Base-by-base conservation (phyloP, 2,888 invertebrate species). In the Kryphioiulus occultus region DNA sequence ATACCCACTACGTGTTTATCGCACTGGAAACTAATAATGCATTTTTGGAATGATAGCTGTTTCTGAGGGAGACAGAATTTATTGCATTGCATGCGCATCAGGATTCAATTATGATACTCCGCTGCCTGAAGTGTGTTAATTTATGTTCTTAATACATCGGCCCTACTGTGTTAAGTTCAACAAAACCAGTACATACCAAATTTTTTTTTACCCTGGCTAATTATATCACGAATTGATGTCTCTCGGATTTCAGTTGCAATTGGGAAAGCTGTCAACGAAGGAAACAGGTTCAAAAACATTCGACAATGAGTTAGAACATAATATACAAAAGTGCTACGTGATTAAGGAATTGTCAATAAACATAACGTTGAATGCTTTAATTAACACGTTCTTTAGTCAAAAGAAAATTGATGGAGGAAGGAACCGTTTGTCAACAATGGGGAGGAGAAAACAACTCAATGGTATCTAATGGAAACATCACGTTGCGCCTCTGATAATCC, bases 371-470 rank as follows among this genome's bases (percentile, higher is more conserved):
- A 78, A 78, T 78, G 26, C 78, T 78, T 78, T 78, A 78, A 78
- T 78, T 78, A 78, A 78, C 78, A 78, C 78, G 78, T 78, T 78
- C 78, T 78, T 78, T 30, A 78, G 78, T 78, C 78, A 78, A 78
- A 78, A 78, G 78, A 30, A 78, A 78, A 78, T 78, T 30, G 78
- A 78, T 78, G 22, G 30, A 12, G 78, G 78, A 78, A 78, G 78
- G 30, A 78, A 78, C 78, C 78, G 78, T 78, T 78, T 78, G 22
- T 78, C 78, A 78, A 78, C 78, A 78, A 78, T 30, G 15, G 78
- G 78, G 78, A 78, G 78, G 78, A 78, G 78, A 78, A 78, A 78
- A 78, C 78, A 78, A 78, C 78, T 26, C 78, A 30, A 30, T 30
- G 78, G 78, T 78, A 78, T 78, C 78, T 78, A 78, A 30, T 78